These are phyloP conservation scores for Prionailurus bengalensis DNA, from an alignment of 2,113 vertebrate species.

Conservation along the genomic window DNA sequence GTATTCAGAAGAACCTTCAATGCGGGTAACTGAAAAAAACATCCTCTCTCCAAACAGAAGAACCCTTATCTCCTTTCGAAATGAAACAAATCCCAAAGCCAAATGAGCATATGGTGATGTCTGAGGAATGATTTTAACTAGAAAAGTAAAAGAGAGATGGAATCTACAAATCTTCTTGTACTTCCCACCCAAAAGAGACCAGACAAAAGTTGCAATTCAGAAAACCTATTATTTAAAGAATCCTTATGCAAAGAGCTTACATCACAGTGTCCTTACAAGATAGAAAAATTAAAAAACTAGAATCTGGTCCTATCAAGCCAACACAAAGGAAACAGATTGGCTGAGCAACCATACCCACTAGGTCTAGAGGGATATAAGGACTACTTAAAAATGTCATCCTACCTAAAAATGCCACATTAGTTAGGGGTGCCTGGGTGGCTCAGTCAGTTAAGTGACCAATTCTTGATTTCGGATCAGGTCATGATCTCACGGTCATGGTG, in stretches of 20 bases:
- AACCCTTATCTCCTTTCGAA: constrained; percentile 33
- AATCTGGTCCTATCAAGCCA: neutral
- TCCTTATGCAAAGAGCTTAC: neutral
- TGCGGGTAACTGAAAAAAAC: constrained; percentile 48
- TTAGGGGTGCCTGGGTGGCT: neutral
- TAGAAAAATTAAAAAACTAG: neutral
- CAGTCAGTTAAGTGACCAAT: too few relatives aligned
- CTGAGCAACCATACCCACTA: neutral
- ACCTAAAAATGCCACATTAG: neutral
- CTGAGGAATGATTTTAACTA: constrained; percentile 52
- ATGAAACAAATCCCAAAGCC: constrained; percentile 60
- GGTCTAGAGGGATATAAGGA: neutral
- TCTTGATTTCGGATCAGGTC: too few relatives aligned
- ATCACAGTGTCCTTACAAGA: neutral
- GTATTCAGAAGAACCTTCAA: constrained; percentile 46
- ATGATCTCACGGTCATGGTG: too few relatives aligned
- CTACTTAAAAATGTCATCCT: neutral
- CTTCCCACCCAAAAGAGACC: neutral
- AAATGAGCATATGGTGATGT: constrained; percentile 24
- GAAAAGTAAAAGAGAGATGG: constrained; percentile 46
- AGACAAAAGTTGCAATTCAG: neutral
- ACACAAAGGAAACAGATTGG: neutral
- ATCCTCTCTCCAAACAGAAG: constrained; percentile 49
- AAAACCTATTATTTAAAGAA: constrained; percentile 51
- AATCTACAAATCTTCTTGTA: neutral